Base-by-base conservation (phyloP, 2,888 invertebrate genomes). In the Philopedon plagiatum region DNA sequence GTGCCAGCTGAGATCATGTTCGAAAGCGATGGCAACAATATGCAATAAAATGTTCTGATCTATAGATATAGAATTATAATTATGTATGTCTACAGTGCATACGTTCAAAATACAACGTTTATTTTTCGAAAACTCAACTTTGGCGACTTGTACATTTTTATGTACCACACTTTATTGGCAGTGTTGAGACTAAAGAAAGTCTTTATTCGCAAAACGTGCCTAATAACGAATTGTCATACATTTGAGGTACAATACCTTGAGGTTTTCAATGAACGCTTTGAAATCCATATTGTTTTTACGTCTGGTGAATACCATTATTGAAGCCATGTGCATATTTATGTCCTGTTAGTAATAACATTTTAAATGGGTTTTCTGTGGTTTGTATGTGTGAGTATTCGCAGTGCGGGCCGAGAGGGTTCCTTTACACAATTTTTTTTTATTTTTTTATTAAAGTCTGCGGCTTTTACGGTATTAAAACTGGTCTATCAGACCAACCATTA, bases 131-230 rank as follows among this genome's bases (percentile, higher is more conserved):
- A 13, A 39, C 3, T 7, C 11, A 9, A 34, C 34, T 34, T 39
- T 7, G n/a, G 3, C 15, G 13, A 23, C 8, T 5, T 2, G 11
- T 13, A 49, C 23, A 49, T 49, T 26, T 49, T 49, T 26, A 26
- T 26, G 23, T 26, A 44, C 13, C 18, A 5, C 13, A 26, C 49
- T 13, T 44, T 44, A 44, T 4, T 41, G 41, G 18, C 41, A 21
- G 21, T 49, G 49, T 26, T 26, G 1, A 23, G 23, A 13, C 49
- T 23, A 49, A 23, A 49, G 49, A 19, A 44, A 44, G 8, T 23
- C 11, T 74, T 61, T 44, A 62, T 46, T 18, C 34, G 18, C 46
- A 29, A 62, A 62, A 62, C 61, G 61, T 62, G 61, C 32, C 34
- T 49, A 49, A 62, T 4, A 34, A 29, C 41, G 7, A 62, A 46